Evolutionary conservation across 2,888 invertebrate genomes (phyloP), one percentile per base, ranked within the genome.

Genomic region (Plagodis dolabraria): DNA sequence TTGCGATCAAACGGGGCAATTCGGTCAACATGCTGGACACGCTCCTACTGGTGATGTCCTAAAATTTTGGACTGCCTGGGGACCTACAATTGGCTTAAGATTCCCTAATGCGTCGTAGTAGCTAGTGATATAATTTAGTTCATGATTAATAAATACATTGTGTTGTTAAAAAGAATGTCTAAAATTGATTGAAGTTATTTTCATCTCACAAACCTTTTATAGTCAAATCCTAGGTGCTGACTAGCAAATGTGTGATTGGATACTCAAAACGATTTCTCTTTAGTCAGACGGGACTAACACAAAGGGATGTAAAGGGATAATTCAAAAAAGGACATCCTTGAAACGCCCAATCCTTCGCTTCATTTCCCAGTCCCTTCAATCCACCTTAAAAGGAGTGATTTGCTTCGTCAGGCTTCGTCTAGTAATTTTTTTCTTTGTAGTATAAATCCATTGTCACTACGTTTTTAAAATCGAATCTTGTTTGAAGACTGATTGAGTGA

Each of bases 271-370:
- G 63, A 49, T 60, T 67, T 64, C 65, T 69, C 71, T 67, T 62
- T 62, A 62, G 62, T 57, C 53, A 65, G 65, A 54, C 59, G 67
- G 57, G 67, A 49, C 59, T 65, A 67, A 64, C 63, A 68, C 69
- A 74, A 74, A 75, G 56, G 66, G 59, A 63, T 69, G 65, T 68
- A 67, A 74, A 71, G 60, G 67, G 66, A 70, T 65, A 70, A 71
- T 70, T 75, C 62, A 67, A 72, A 76, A 72, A 67, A 68, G 69
- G 65, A 71, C 71, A 71, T 67, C 64, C 70, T 68, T 60, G 63
- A 65, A 67, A 71, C 64, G 72, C 62, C 69, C 73, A 74, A 75
- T 76, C 69, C 73, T 63, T 60, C 69, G 76, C 70, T 71, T 71
- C 71, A 76, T 77, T 76, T 74, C 68, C 62, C 58, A 44, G 63